These are phyloP conservation scores for Mactromeris polynyma DNA, from an alignment of 2,888 invertebrate genomes.

Conservation along the genomic window DNA sequence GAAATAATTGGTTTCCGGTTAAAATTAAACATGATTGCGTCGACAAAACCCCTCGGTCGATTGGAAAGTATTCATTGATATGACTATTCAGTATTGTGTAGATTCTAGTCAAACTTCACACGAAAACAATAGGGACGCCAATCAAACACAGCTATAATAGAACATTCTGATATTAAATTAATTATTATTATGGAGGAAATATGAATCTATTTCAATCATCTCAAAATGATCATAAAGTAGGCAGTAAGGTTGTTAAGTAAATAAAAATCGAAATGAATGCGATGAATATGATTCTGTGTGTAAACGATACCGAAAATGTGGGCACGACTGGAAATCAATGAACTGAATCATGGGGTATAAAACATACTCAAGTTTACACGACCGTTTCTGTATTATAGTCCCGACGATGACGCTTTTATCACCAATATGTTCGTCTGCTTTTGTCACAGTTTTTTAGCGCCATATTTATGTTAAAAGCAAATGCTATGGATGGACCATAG, in stretches of 20 bases:
- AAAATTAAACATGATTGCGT: constrained; percentile 59
- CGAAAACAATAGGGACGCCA: constrained; percentile 52
- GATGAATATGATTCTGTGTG: not conserved
- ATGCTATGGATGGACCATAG: no score
- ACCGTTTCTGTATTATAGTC: not conserved
- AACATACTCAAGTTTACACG: not conserved
- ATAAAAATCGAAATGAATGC: not conserved
- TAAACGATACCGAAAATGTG: not conserved
- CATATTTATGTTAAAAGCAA: no score
- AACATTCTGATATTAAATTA: not conserved
- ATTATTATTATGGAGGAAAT: not conserved
- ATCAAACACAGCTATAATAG: constrained; percentile 16
- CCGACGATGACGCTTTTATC: not conserved
- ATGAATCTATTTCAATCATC: constrained; percentile 4
- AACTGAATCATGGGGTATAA: not conserved
- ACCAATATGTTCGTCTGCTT: not conserved
- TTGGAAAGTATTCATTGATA: constrained; percentile 31
- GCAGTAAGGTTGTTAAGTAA: constrained; percentile 2
- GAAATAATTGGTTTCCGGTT: constrained; percentile 49
- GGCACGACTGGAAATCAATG: not conserved
- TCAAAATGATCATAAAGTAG: not conserved
- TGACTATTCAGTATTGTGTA: constrained; percentile 21
- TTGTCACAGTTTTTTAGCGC: no score
- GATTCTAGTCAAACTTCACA: constrained; percentile 55
- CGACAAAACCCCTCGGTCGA: constrained; percentile 31